phyloP scores from a whole-genome alignment of 1,140 invertebrate species.

The Bombus confusus region DNA sequence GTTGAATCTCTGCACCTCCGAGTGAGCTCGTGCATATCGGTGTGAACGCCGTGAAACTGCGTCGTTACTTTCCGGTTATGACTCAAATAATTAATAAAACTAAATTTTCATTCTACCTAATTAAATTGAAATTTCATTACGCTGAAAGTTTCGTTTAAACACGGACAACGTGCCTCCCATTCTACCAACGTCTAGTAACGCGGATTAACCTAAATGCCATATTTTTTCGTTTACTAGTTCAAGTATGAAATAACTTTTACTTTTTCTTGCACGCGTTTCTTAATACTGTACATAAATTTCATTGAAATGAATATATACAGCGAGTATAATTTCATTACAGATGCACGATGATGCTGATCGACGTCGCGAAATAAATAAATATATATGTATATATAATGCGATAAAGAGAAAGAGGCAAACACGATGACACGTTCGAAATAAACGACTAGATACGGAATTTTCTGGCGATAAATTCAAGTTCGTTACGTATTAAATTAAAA shows the following conservation, averaged over 20 bases:
- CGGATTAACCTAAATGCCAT: neutral
- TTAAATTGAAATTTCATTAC: constrained; percentile 24
- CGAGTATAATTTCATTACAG: neutral
- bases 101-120: constrained; percentile 23
- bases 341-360: neutral
- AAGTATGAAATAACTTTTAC: neutral
- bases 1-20: neutral
- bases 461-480: neutral
- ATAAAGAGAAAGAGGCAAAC: neutral
- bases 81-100: constrained; percentile 13
- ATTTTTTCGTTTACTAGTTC: neutral
- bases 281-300: neutral
- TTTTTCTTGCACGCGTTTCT: neutral
- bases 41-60: neutral
- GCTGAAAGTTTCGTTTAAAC: constrained; percentile 17
- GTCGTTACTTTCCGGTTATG: neutral
- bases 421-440: neutral
- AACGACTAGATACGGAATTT: neutral
- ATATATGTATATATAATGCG: neutral
- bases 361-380: neutral
- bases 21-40: neutral
- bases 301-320: neutral
- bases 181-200: neutral
- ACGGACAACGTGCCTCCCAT: neutral
- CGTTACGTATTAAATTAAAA: neutral